phyloP scores from a whole-genome alignment of 2,113 vertebrate genomes.

The Tachysurus vachellii region DNA sequence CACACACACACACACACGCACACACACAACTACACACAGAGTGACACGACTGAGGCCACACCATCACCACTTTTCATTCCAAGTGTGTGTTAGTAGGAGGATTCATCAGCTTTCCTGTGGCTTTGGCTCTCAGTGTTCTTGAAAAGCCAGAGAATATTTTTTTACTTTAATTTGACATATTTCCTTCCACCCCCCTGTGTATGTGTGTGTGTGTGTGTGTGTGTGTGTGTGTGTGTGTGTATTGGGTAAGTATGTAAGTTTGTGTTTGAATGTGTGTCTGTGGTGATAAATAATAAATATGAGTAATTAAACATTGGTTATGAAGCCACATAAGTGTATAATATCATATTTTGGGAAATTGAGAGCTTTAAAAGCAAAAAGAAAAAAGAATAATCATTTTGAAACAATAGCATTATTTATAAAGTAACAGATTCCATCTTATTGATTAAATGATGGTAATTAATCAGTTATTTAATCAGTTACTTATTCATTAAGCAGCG shows the following conservation, averaged over 20 bases:
- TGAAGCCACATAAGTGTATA: background rate
- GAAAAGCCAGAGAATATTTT: conserved; percentile 34
- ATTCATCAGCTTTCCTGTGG: conserved; percentile 44
- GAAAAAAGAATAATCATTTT: background rate
- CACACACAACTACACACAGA: conserved; percentile 30
- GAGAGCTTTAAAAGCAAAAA: background rate
- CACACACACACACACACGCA: conserved; percentile 11
- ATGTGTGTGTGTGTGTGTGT: background rate
- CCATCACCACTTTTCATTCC: conserved; percentile 22
- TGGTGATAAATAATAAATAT: background rate
- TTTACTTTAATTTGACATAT: conserved; percentile 42
- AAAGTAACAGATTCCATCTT: background rate
- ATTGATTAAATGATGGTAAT: background rate
- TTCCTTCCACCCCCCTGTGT: background rate
- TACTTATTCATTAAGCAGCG: background rate
- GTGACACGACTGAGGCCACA: conserved; percentile 1
- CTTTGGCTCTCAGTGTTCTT: conserved; percentile 41
- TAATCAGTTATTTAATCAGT: background rate
- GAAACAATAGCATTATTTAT: background rate
- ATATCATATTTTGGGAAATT: background rate
- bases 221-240: background rate
- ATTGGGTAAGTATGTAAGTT: too few species aligned
- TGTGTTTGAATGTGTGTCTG: background rate
- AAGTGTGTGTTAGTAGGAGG: conserved; percentile 39
- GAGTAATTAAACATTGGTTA: background rate